Evolutionary conservation across 2,113 vertebrate genomes (phyloP), one percentile per base, ranked within the genome.

Genomic region (Daphoenositta chrysoptera): DNA sequence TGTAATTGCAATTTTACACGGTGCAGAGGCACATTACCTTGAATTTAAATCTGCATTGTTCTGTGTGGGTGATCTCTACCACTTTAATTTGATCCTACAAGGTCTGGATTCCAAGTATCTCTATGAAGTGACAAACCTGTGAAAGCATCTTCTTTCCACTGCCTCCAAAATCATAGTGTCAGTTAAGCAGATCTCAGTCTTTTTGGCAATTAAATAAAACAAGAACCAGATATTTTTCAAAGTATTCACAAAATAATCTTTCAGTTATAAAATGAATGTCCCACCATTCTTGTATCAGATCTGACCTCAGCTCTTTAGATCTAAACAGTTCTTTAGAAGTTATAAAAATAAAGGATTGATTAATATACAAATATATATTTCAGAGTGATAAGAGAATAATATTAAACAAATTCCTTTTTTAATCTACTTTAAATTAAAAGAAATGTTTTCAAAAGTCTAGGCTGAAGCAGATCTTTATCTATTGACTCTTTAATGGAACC

Each of bases 401-500:
- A 96, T 96, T 89, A 93, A 95, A 94, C 84, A 94, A 96, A 94
- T 95, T 83, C 89, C 80, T 81, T 73, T 96, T 95, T 84, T 22
- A 96, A 96, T 94, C 92, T 95, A 95, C 84, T 91, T 97, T 97
- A 97, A 97, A 93, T 96, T 96, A 96, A 97, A 96, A 94, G 61
- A 96, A 93, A 85, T 88, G 89, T 92, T 97, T 97, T 96, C 79
- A 86, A 61, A 93, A 95, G 89, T 82, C 92, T 77, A 61, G 65
- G 48, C 75, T 82, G 85, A 91, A 93, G 40, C 93, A 96, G 93
- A 96, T 92, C 96, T 88, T 87, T 94, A 96, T 96, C 94, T 94
- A 65, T 68, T 71, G 91, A 85, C 70, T 91, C 35, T 90, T 73
- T 96, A 96, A 96, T 96, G 87, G 93, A 95, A 94, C 92, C 83